Evolutionary conservation across 2,888 invertebrate genomes (phyloP).

Genomic region (Aplocera efformata): DNA sequence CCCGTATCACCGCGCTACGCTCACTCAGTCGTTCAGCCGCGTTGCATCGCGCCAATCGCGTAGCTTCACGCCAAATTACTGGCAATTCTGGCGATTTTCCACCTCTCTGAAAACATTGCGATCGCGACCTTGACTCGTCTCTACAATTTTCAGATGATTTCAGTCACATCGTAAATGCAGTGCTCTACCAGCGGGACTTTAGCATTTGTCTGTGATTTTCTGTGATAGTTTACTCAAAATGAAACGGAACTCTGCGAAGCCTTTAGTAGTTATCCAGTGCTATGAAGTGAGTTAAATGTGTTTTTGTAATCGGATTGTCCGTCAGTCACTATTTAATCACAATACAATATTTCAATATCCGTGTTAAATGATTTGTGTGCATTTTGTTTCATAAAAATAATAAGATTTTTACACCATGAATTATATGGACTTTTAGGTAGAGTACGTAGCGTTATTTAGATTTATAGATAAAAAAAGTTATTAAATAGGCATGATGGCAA

Average conservation of each 20-base stretch:
- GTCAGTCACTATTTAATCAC: no score
- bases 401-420: no score
- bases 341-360: no score
- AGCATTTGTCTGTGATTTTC: conserved; percentile 10
- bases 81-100: conserved; percentile 44
- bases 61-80: conserved; percentile 27
- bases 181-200: conserved; percentile 21
- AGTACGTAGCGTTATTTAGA: no score
- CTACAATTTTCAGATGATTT: conserved; percentile 39
- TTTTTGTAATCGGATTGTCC: neutral
- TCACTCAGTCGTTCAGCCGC: conserved; percentile 40
- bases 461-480: no score
- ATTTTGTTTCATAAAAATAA: no score
- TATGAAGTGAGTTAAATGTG: conserved; percentile 78
- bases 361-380: no score
- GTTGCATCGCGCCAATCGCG: conserved; percentile 39
- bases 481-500: no score
- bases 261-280: conserved; percentile 80
- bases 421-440: no score
- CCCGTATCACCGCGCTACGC: conserved; percentile 8
- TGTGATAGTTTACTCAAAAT: conserved; percentile 35
- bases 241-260: conserved; percentile 66
- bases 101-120: conserved; percentile 56
- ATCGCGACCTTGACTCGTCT: conserved; percentile 63
- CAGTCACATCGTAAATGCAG: conserved; percentile 21